Base-by-base conservation (phyloP, 2,113 vertebrate genomes). In the Perca fluviatilis region DNA sequence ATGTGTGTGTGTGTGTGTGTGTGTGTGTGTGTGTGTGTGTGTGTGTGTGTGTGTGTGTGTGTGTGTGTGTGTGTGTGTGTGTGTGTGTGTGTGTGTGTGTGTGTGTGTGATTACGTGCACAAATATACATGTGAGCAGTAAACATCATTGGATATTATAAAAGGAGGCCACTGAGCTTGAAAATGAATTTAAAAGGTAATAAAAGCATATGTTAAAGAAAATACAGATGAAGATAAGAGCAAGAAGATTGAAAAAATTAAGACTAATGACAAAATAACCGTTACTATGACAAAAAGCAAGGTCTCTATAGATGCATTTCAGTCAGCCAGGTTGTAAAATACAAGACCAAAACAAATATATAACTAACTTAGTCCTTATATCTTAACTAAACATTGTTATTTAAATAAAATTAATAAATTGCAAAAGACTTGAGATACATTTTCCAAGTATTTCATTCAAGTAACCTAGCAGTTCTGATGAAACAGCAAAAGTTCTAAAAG, bases 141-240 rank as follows among this genome's bases (percentile, higher is more conserved):
- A 2, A 13, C 40, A 43, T 40, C 36, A 40, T 43, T 11, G 40
- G 40, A 43, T 0, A 43, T 43, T 43, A 43, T 10, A 30, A 78
- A 80, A 82, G 23, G 64, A 74, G 71, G 62, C 46, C 63, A 63
- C 30, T 49, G 53, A 79, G n/a, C 21, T 27, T 47, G 21, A 2
- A 49, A 49, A 49, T 30, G 3, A 3, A 60, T 73, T 30, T 30
- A n/a, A n/a, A 60, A 21, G 4, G n/a, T 18, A 16, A 47, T 18
- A 47, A n/a, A 25, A 65, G 16, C 13, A 50, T 47, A 36, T 23
- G 6, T n/a, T 21, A 2, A 21, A 23, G 5, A 16, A 63, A 36
- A 11, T 8, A 21, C 16, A 21, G 25, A 14, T 13, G 6, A 23
- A 43, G 68, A 47, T 25, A 19, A 49, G 56, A 36, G 30, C 2